phyloP scores from a whole-genome alignment of 1,140 invertebrate genomes.

The Diorhabda elongata region DNA sequence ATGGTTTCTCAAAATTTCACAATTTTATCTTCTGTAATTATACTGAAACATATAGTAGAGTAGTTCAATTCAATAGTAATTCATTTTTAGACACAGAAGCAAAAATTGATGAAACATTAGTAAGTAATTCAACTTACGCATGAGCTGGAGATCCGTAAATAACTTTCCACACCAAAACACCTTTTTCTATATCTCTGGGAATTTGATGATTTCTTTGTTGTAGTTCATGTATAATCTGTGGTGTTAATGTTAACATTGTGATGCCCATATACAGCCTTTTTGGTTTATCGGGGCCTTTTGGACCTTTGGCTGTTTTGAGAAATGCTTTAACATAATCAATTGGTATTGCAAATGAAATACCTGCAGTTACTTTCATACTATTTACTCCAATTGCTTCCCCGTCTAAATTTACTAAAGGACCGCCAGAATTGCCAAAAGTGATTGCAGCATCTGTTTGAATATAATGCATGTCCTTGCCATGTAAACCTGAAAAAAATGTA shows the following conservation, averaged over 20 bases:
- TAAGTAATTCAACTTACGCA: slow-evolving; percentile 54
- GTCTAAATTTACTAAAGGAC: slow-evolving; percentile 88
- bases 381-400: slow-evolving; percentile 94
- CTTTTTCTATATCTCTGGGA: slow-evolving; percentile 61
- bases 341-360: slow-evolving; percentile 95
- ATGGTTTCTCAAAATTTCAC: too few relatives aligned
- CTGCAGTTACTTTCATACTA: slow-evolving; percentile 85
- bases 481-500: slow-evolving; percentile 54
- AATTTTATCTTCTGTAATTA: too few relatives aligned
- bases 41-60: too few relatives aligned
- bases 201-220: slow-evolving; percentile 53
- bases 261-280: slow-evolving; percentile 74
- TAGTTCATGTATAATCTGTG: slow-evolving; percentile 71
- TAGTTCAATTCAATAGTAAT: too few relatives aligned
- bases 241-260: slow-evolving; percentile 81
- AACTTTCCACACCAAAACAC: slow-evolving; percentile 84
- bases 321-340: slow-evolving; percentile 81
- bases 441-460: slow-evolving; percentile 95
- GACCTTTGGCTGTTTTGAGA: slow-evolving; percentile 57
- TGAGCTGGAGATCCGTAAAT: slow-evolving; percentile 82
- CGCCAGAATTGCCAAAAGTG: slow-evolving; percentile 93
- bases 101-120: too few relatives aligned
- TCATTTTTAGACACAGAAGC: too few relatives aligned
- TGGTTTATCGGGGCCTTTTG: slow-evolving; percentile 33
- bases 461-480: slow-evolving; percentile 79